These are phyloP conservation scores for Eurypyga helias DNA, from an alignment of 2,113 vertebrate species.

Conservation along the genomic window DNA sequence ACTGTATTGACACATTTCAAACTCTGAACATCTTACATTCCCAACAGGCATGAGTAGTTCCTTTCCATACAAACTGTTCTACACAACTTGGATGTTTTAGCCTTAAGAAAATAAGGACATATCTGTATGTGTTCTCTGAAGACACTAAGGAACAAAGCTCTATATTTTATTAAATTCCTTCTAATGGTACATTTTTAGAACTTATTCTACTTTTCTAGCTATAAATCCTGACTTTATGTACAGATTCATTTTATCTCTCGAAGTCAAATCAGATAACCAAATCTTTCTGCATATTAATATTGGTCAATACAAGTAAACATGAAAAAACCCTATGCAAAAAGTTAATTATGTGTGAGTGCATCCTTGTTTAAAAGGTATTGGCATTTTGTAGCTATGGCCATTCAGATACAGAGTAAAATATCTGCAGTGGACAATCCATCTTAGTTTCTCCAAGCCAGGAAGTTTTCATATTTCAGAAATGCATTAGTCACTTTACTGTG, in stretches of 20 bases:
- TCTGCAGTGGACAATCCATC: background rate
- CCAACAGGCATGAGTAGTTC: background rate
- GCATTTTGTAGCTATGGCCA: background rate
- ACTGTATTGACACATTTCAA: background rate
- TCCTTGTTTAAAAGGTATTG: background rate
- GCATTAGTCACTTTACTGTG: background rate
- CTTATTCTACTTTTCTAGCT: background rate
- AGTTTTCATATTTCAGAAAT: background rate
- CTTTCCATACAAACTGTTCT: background rate
- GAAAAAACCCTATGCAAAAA: background rate
- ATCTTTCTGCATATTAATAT: background rate
- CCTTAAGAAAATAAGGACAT: background rate
- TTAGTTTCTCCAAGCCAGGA: background rate
- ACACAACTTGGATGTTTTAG: background rate
- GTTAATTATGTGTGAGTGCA: accelerated
- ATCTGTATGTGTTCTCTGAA: background rate
- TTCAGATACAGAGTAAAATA: background rate
- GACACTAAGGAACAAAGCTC: background rate
- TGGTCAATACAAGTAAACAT: background rate
- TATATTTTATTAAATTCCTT: background rate
- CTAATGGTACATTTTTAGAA: background rate
- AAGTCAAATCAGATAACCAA: background rate
- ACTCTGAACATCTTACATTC: background rate
- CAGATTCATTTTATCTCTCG: background rate
- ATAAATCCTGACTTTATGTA: background rate